Evolutionary conservation across 2,797 vertebrate genomes (phyloP).

Genomic region (Varecia variegata): DNA sequence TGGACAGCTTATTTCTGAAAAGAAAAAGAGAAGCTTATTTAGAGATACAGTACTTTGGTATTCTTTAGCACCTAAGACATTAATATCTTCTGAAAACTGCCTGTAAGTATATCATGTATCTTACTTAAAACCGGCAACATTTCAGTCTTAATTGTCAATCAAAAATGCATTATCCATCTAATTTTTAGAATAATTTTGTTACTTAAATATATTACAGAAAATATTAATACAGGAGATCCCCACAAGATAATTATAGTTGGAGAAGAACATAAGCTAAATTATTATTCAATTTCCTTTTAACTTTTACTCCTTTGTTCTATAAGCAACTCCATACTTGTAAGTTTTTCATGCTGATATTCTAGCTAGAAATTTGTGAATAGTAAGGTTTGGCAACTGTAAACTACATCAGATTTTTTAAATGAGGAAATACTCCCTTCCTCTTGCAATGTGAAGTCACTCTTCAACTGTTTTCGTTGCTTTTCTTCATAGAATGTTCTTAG

Average conservation of each 20-base stretch:
- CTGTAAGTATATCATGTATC: neutral
- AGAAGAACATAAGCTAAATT: neutral
- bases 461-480: slow-evolving; percentile 38
- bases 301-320: neutral
- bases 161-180: neutral
- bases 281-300: slow-evolving; percentile 25
- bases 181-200: slow-evolving; percentile 7
- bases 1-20: slow-evolving; percentile 28
- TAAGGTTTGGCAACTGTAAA: neutral
- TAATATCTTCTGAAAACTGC: neutral
- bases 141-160: neutral
- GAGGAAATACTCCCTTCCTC: neutral
- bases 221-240: neutral
- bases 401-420: neutral
- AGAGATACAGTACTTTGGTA: neutral
- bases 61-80: neutral
- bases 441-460: slow-evolving; percentile 15
- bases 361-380: slow-evolving; percentile 24
- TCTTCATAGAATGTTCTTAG: neutral
- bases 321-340: slow-evolving; percentile 9
- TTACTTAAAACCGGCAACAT: neutral
- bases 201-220: slow-evolving; percentile 27
- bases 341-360: slow-evolving; percentile 2
- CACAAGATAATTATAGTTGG: neutral
- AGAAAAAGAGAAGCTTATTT: slow-evolving; percentile 34